phyloP scores from a whole-genome alignment of 2,797 vertebrate species.

The Enteromius fasciolatus region DNA sequence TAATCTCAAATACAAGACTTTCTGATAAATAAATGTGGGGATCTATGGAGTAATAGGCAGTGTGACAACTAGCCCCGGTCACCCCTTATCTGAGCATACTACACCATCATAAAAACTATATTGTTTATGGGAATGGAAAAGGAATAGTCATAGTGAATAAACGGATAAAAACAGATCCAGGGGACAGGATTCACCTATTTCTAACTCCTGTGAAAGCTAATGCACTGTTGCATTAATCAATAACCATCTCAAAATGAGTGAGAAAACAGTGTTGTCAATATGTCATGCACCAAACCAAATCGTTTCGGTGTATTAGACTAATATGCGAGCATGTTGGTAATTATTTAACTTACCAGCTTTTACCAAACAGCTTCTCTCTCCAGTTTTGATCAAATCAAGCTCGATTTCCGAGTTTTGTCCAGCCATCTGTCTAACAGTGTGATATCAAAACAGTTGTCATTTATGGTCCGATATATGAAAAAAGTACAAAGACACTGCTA shows the following conservation, averaged over 20 bases:
- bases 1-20: not conserved
- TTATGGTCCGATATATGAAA: not conserved
- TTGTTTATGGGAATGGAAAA: not conserved
- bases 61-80: not conserved
- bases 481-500: not conserved
- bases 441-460: conserved; percentile 3
- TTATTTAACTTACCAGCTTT: conserved; percentile 70
- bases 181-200: conserved; percentile 19
- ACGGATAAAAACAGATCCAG: not conserved
- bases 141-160: not conserved
- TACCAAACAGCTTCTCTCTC: conserved; percentile 79
- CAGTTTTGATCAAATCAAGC: conserved; percentile 76
- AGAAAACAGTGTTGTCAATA: conserved; percentile 22
- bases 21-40: conserved; percentile 26
- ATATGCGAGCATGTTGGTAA: not conserved
- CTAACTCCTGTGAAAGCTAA: conserved; percentile 12
- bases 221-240: conserved; percentile 21
- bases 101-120: not conserved
- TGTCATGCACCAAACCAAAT: conserved; percentile 16
- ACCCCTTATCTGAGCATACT: not conserved
- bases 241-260: conserved; percentile 21
- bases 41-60: not conserved
- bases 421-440: conserved; percentile 69
- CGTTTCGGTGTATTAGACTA: not conserved
- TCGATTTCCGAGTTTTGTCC: conserved; percentile 75